phyloP scores from a whole-genome alignment of 2,888 invertebrate species.

The Sphinx pinastri region DNA sequence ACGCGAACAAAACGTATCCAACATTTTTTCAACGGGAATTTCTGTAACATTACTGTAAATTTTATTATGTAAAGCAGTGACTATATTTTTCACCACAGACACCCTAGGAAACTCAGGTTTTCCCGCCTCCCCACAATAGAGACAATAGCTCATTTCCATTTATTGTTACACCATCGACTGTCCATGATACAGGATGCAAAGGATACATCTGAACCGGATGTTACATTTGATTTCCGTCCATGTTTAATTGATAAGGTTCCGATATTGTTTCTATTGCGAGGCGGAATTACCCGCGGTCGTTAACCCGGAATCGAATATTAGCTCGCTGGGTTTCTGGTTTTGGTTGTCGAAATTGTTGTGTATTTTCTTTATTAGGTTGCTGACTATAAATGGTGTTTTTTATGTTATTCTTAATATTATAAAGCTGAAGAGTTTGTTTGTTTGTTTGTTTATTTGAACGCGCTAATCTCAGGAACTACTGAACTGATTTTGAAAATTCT shows the following conservation, averaged over 20 bases:
- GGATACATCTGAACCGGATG: constrained; percentile 29
- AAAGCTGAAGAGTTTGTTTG: too few relatives aligned
- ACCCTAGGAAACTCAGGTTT: background rate
- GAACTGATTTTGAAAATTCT: too few relatives aligned
- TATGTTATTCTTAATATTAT: too few relatives aligned
- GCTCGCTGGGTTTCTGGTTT: background rate
- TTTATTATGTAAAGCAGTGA: too few relatives aligned
- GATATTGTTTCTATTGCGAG: constrained; percentile 18
- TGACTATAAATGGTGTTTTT: background rate
- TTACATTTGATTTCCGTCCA: constrained; percentile 38
- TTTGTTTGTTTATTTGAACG: too few relatives aligned
- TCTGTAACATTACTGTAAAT: too few relatives aligned
- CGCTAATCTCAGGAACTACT: too few relatives aligned
- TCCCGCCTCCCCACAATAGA: constrained; percentile 31
- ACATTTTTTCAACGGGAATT: too few relatives aligned
- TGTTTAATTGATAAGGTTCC: constrained; percentile 30
- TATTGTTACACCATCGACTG: constrained; percentile 55
- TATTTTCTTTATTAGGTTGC: background rate
- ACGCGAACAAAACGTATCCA: too few relatives aligned
- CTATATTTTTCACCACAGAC: background rate
- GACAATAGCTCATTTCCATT: constrained; percentile 55
- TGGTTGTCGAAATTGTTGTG: constrained; percentile 1
- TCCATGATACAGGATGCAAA: constrained; percentile 37
- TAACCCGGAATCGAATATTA: constrained; percentile 20
- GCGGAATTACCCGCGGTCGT: constrained; percentile 6